These are phyloP conservation scores for Eulemur mongoz DNA, from an alignment of 2,797 vertebrate genomes.

Conservation along the genomic window DNA sequence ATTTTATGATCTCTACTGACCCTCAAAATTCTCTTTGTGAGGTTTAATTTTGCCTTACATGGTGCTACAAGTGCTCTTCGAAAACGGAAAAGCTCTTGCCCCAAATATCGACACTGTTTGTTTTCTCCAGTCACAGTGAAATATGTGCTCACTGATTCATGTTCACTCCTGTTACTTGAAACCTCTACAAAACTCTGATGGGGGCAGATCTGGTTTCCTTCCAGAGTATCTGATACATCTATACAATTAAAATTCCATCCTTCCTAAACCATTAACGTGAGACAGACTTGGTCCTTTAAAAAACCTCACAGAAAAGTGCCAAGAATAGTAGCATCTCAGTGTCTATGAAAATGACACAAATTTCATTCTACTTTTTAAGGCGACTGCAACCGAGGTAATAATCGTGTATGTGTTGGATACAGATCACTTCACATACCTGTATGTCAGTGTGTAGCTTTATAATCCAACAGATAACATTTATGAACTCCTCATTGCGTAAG, in stretches of 20 bases:
- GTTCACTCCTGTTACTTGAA: conserved; percentile 56
- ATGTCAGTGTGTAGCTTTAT: conserved; percentile 64
- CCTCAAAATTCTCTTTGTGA: conserved; percentile 68
- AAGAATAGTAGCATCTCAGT: conserved; percentile 56
- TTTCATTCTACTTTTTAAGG: conserved; percentile 46
- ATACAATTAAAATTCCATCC: conserved; percentile 78
- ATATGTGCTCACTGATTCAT: conserved; percentile 65
- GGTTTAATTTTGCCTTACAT: conserved; percentile 79
- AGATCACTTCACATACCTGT: conserved; percentile 72
- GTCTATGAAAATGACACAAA: neutral
- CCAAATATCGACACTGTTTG: conserved; percentile 64
- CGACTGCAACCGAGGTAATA: conserved; percentile 60
- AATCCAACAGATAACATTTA: conserved; percentile 62
- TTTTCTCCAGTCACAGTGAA: conserved; percentile 68
- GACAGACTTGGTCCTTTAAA: conserved; percentile 57
- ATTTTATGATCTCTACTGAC: conserved; percentile 77
- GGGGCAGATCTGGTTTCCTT: conserved; percentile 71
- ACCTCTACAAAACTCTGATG: conserved; percentile 54
- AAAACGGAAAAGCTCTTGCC: conserved; percentile 67
- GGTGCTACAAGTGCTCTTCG: conserved; percentile 67
- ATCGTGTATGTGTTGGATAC: conserved; percentile 45
- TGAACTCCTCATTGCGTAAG: conserved; percentile 30
- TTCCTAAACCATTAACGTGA: conserved; percentile 66
- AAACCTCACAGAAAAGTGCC: conserved; percentile 34
- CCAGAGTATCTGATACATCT: conserved; percentile 66